These are phyloP conservation scores for Dimorphilus gyrociliatus DNA, from an alignment of 2,888 invertebrate genomes.

Conservation along the genomic window DNA sequence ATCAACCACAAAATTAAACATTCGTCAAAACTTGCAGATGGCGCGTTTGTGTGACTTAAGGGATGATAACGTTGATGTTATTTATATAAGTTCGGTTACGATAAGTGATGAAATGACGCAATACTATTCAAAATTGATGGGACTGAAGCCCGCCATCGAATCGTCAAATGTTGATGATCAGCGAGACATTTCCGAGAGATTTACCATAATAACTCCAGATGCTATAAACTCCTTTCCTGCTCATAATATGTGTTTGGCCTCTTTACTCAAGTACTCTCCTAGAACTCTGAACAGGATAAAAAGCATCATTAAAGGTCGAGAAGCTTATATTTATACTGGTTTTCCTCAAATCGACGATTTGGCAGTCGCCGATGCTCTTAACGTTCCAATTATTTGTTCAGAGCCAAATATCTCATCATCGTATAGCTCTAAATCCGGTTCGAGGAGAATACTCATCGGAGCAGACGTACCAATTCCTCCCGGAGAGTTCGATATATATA, in stretches of 20 bases:
- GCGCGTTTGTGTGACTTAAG: conserved; percentile 32
- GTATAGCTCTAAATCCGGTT: conserved; percentile 35
- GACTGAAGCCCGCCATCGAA: conserved; percentile 29
- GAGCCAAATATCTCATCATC: conserved; percentile 34
- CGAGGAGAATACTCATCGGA: conserved; percentile 33
- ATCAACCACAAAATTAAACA: conserved; percentile 25
- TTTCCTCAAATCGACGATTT: conserved; percentile 34
- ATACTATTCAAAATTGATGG: conserved; percentile 35
- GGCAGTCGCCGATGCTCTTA: conserved; percentile 26
- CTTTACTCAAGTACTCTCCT: conserved; percentile 35
- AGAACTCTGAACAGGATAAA: conserved; percentile 27
- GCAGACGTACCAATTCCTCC: conserved; percentile 31
- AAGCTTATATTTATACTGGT: conserved; percentile 33
- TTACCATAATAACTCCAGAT: conserved; percentile 35
- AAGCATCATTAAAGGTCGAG: conserved; percentile 29
- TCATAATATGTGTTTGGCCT: conserved; percentile 34
- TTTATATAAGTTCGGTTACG: conserved; percentile 34
- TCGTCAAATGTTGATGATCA: conserved; percentile 30
- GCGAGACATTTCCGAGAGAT: conserved; percentile 22
- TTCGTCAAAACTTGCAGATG: conserved; percentile 36
- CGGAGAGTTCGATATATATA: conserved; percentile 35
- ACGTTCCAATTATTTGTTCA: conserved; percentile 29
- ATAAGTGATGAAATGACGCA: conserved; percentile 35
- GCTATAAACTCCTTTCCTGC: conserved; percentile 36
- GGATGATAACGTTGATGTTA: conserved; percentile 33